Base-by-base conservation (phyloP, 2,797 vertebrate species). In the Hemitrygon akajei region DNA sequence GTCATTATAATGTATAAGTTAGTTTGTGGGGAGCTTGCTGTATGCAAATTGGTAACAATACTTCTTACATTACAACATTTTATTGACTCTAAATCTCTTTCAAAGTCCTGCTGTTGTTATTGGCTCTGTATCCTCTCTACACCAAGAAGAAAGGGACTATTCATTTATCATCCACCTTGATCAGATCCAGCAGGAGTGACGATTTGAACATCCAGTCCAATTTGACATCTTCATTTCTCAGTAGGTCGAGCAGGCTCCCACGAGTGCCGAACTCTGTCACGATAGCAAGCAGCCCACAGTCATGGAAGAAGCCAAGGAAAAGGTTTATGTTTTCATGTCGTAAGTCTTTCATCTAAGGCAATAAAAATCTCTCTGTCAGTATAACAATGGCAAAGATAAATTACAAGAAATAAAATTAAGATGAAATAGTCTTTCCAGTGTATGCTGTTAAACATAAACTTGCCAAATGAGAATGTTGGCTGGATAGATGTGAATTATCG, bases 191-290 rank as follows among this genome's bases (percentile, higher is more conserved):
- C 91, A 99, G 93, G 27, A 99, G 97, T 30, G 98, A 98, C 0
- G 98, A 98, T 95, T 98, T 99, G 96, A 99, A 99, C 98, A 98
- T 98, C 98, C 98, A 98, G 95, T 99, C 98, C 9, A 98, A 96
- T 94, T 98, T 99, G 94, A 98, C 97, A 0, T 98, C 97, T 0
- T 98, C 96, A 0, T 98, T 98, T 34, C 96, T 96, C 94, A 99
- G 95, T 94, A 98, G 96, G 96, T 99, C 98, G 95, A 98, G 97
- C 95, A 98, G 94, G 95, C 98, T 99, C 63, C 98, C 97, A 93
- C 97, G 95, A 94, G 98, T 98, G 95, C 98, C 98, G 95, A 97
- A 98, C 95, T 99, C 98, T 0, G 97, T 98, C 94, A 98, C 97
- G 22, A 98, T 97, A 94, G 98, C 98, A 66, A 98, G 98, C 27